Percentiles rank a stretch among this genome's conserved stretches.
phyloP scores from a whole-genome alignment of 2,113 vertebrate genomes.

The Crotalus horridus region DNA sequence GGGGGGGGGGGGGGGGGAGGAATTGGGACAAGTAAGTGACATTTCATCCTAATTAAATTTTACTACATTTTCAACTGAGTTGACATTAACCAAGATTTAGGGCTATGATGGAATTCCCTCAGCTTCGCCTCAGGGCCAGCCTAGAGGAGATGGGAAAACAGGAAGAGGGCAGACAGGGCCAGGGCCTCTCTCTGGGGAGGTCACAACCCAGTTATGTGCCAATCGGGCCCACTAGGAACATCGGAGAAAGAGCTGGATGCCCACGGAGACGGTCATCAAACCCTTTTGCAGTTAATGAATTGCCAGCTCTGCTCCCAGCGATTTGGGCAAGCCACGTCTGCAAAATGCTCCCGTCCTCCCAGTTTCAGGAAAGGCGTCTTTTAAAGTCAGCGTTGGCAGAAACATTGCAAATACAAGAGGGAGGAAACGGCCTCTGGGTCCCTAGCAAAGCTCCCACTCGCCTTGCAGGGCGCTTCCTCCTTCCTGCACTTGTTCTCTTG shows the following conservation, averaged over 20 bases:
- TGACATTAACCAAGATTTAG: not conserved
- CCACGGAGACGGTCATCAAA: not conserved
- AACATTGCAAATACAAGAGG: too few relatives aligned
- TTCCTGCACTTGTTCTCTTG: not conserved
- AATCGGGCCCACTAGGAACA: not conserved
- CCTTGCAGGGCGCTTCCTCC: not conserved
- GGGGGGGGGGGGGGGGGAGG: rapidly evolving
- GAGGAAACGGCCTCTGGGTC: not conserved
- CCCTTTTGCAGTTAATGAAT: not conserved
- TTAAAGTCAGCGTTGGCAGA: not conserved
- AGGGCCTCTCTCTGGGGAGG: not conserved
- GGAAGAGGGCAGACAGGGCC: not conserved
- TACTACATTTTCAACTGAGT: not conserved
- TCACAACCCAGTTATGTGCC: not conserved
- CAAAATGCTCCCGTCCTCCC: not conserved
- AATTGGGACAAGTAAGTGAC: not conserved
- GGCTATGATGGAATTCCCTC: not conserved
- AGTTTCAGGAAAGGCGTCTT: not conserved
- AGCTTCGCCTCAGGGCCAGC: not conserved
- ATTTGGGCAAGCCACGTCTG: not conserved
- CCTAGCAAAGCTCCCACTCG: not conserved
- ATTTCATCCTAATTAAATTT: not conserved
- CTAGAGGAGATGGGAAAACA: not conserved
- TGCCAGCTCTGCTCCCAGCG: not conserved
- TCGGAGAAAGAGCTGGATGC: not conserved